A percentile compares a stretch with the other conserved stretches of the same genome.
Evolutionary conservation across 1,140 invertebrate genomes (phyloP).

Genomic region (Cydia fagiglandana): DNA sequence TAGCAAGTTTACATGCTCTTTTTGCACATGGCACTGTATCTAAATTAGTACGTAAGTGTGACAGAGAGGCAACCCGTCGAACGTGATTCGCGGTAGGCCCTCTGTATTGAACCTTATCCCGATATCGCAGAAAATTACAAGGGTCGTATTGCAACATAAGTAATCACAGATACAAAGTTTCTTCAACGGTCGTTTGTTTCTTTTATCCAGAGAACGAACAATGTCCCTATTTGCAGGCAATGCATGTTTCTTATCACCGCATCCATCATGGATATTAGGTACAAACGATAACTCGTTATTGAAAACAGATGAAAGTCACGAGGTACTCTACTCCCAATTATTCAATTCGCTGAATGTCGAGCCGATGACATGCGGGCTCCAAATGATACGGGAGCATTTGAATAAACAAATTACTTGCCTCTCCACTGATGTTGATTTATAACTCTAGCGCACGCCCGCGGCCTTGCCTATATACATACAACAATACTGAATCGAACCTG

Average conservation of each 20-base stretch:
- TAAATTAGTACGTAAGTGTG: no score
- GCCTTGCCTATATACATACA: constrained; percentile 22
- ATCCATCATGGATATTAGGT: constrained; percentile 33
- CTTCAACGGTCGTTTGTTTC: neutral
- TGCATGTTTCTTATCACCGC: constrained; percentile 33
- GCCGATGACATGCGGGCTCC: constrained; percentile 46
- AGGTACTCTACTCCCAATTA: constrained; percentile 41
- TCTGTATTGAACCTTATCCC: neutral
- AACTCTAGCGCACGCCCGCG: constrained; percentile 15
- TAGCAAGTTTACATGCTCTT: neutral
- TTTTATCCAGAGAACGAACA: neutral
- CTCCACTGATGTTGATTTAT: constrained; percentile 45
- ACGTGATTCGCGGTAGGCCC: no score
- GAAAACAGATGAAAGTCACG: constrained; percentile 34
- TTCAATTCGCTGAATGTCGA: constrained; percentile 45
- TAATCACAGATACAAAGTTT: neutral
- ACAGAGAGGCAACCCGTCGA: no score
- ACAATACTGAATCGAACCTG: constrained; percentile 23
- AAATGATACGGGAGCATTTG: constrained; percentile 45
- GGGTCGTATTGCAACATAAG: neutral
- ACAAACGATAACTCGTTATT: constrained; percentile 17
- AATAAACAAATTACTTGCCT: constrained; percentile 45
- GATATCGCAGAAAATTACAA: neutral
- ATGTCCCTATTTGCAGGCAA: constrained; percentile 1
- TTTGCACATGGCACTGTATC: no score